phyloP scores from a whole-genome alignment of 1,140 invertebrate genomes.

The Trinorchestia longiramus region DNA sequence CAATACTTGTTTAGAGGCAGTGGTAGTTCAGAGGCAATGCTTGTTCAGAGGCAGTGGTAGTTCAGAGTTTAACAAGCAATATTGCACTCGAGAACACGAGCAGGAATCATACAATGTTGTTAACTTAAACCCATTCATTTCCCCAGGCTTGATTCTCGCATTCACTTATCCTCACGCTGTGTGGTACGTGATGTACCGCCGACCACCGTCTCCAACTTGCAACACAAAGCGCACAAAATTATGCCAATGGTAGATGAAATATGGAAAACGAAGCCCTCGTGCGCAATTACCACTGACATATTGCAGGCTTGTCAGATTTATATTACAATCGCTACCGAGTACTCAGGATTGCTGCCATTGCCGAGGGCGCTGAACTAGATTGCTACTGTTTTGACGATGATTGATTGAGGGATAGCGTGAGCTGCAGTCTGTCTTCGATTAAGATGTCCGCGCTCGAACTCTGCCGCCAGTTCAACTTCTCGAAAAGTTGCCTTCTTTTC shows the following conservation, averaged over 20 bases:
- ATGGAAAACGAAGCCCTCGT: neutral
- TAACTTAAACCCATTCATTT: neutral
- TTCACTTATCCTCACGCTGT: neutral
- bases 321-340: constrained; percentile 22
- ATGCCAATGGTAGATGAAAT: constrained; percentile 32
- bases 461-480: neutral
- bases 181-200: neutral
- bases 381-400: constrained; percentile 47
- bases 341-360: constrained; percentile 42
- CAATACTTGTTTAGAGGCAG: too few relatives aligned
- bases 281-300: constrained; percentile 31
- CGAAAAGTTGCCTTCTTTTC: neutral
- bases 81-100: neutral
- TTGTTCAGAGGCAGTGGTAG: neutral
- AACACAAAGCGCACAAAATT: neutral
- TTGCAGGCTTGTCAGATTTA: constrained; percentile 48
- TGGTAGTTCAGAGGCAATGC: too few relatives aligned
- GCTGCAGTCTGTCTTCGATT: constrained; percentile 17
- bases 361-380: constrained; percentile 23
- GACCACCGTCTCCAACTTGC: neutral
- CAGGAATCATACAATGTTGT: neutral
- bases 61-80: neutral
- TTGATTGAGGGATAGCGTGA: constrained; percentile 28
- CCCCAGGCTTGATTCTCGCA: too few relatives aligned
- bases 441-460: constrained; percentile 27